Evolutionary conservation across 2,113 vertebrate species (phyloP).

Genomic region (Cavia aperea): DNA sequence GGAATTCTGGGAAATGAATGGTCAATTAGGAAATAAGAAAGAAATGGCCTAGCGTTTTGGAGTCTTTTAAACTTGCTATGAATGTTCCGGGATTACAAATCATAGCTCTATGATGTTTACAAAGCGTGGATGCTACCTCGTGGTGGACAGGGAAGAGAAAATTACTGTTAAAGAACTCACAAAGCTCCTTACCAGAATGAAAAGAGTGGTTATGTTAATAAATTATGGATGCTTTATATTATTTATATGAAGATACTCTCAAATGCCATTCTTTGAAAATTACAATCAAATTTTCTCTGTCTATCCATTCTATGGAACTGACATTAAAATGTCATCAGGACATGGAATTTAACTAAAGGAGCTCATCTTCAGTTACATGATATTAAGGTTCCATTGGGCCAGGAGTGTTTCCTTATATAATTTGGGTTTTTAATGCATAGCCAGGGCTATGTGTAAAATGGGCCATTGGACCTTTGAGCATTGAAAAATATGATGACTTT

Average conservation of each 20-base stretch:
- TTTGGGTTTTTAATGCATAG: conserved; percentile 42
- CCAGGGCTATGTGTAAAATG: conserved; percentile 49
- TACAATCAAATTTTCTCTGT: neutral
- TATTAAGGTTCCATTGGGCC: neutral
- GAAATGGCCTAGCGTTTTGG: neutral
- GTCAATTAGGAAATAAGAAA: conserved; percentile 1
- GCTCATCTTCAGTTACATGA: conserved; percentile 22
- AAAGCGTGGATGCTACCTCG: neutral
- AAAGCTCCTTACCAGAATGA: neutral
- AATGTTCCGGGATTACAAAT: neutral
- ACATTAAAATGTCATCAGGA: neutral
- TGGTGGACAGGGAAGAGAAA: neutral
- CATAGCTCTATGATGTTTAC: neutral
- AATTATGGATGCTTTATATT: neutral
- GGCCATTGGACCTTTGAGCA: neutral
- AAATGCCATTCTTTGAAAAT: neutral
- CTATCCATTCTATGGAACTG: neutral
- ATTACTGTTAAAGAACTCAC: neutral
- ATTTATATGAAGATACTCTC: neutral
- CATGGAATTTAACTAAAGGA: neutral
- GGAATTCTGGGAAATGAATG: neutral
- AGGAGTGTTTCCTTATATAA: neutral
- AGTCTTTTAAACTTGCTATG: neutral
- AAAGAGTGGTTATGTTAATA: neutral
- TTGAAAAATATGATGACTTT: neutral